Evolutionary conservation across 2,888 invertebrate genomes (phyloP), one percentile per base, ranked within the genome.

Genomic region (Caenorhabditis angaria): DNA sequence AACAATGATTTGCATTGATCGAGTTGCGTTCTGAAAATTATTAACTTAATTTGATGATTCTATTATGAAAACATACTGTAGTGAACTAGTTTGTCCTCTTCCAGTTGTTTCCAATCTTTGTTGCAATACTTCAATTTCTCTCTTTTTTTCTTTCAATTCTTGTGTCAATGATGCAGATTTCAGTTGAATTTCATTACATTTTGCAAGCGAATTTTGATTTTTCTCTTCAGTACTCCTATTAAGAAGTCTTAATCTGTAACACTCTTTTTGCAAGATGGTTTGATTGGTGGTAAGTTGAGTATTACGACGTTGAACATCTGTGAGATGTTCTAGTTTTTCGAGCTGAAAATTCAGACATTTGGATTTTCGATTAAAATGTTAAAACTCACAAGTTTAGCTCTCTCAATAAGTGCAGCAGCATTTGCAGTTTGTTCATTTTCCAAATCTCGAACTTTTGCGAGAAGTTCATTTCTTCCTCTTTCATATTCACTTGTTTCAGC

Each of bases 401-500:
- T 69, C 12, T 76, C 78, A 1, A 65, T 50, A 5, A 73, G 55
- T 5, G 70, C 57, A 29, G 65, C 73, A 2, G 69, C 56, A 0
- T 62, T 67, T 0, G 68, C 59, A n/a, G 65, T 61, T 14, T 65
- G 60, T 24, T 73, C 77, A 20, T 66, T 61, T 25, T 76, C 70
- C 47, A 79, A 51, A 24, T 69, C 69, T 1, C 73, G 70, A 56
- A 75, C 64, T 22, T 68, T 65, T 10, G 53, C 47, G 6, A 75
- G 35, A 12, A 79, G 60, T 28, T 70, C 65, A 29, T 67, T 65
- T 22, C 62, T 63, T 25, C 68, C 66, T 41, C 32, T 41, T 29
- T 71, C 68, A 29, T 61, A 66, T 56, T 77, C 78, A 0, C 68
- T 61, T 1, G 72, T 70, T 35, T 81, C 78, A 5, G 78, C 74